Conservation (phyloP, 2,113 vertebrate genomes). For the Oryzias javanicus region DNA sequence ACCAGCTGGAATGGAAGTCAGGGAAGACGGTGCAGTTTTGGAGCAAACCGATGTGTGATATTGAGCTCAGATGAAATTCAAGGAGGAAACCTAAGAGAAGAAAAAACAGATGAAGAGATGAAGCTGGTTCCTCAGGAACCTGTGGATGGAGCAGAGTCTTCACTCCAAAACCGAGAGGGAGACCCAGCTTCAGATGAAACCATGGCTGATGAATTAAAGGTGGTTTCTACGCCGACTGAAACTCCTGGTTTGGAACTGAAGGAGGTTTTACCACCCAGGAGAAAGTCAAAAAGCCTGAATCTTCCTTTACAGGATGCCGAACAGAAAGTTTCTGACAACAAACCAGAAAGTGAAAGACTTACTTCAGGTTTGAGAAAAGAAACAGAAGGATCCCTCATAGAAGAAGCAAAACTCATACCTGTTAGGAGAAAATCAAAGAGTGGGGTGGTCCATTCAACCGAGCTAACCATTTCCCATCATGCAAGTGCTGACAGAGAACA, state of each 20-base stretch:
- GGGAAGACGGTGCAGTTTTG: neutral
- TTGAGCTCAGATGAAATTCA: too few species aligned
- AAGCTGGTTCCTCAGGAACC: neutral
- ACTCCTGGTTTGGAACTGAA: neutral
- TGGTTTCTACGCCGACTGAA: neutral
- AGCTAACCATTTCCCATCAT: too few species aligned
- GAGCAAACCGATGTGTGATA: neutral
- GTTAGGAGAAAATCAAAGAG: constrained; percentile 18
- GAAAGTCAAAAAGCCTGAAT: constrained; percentile 20
- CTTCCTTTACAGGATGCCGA: neutral
- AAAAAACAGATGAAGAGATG: constrained; percentile 1
- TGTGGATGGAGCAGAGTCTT: constrained; percentile 5
- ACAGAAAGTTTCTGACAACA: neutral
- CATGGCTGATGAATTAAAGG: neutral
- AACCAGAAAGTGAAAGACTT: constrained; percentile 2
- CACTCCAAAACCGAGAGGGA: neutral
- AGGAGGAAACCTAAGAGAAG: neutral
- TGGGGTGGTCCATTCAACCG: neutral
- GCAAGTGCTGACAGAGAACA: too few species aligned
- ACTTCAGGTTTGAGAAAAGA: neutral
- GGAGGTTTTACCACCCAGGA: constrained; percentile 17
- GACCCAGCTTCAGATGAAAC: neutral
- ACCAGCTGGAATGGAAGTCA: neutral
- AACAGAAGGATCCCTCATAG: neutral
- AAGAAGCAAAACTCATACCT: constrained; percentile 9